Percentiles rank a stretch among this genome's conserved stretches.
phyloP scores from a whole-genome alignment of 2,888 invertebrate genomes.

The Melanostoma mellinum region DNA sequence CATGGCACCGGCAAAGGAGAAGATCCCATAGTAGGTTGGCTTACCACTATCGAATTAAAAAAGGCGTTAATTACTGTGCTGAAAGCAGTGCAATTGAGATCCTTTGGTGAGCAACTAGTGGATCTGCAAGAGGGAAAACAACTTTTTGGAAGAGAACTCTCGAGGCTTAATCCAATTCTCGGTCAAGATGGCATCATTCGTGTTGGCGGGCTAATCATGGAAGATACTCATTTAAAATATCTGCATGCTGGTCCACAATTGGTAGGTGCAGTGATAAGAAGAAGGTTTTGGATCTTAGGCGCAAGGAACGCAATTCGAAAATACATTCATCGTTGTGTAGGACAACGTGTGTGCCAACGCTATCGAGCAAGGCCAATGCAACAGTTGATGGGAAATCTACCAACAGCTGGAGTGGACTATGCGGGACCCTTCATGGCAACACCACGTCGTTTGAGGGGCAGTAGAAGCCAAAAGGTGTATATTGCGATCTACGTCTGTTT shows the following conservation, averaged over 20 bases:
- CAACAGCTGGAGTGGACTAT: conserved; percentile 6
- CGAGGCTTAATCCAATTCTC: conserved; percentile 1
- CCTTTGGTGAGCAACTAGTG: background rate
- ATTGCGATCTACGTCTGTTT: conserved; percentile 29
- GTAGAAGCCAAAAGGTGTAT: conserved; percentile 39
- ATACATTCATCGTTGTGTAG: conserved; percentile 13
- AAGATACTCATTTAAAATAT: conserved; percentile 17
- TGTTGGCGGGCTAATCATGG: background rate
- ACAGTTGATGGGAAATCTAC: conserved; percentile 38
- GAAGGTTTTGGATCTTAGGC: conserved; percentile 36
- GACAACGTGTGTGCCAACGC: conserved; percentile 14
- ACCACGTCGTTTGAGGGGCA: conserved; percentile 20
- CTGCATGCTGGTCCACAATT: conserved; percentile 42
- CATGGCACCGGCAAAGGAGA: background rate
- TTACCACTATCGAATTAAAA: background rate
- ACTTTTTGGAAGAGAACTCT: background rate
- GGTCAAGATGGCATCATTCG: background rate
- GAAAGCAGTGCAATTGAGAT: background rate
- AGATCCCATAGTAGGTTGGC: conserved; percentile 1
- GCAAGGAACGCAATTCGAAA: conserved; percentile 12
- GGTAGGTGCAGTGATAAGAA: conserved; percentile 22
- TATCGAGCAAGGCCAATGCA: conserved; percentile 3
- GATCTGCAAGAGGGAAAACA: conserved; percentile 3
- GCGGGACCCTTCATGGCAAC: conserved; percentile 8
- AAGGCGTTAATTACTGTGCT: background rate